These are phyloP conservation scores for Procapra przewalskii DNA, from an alignment of 2,113 vertebrate species.

Conservation along the genomic window DNA sequence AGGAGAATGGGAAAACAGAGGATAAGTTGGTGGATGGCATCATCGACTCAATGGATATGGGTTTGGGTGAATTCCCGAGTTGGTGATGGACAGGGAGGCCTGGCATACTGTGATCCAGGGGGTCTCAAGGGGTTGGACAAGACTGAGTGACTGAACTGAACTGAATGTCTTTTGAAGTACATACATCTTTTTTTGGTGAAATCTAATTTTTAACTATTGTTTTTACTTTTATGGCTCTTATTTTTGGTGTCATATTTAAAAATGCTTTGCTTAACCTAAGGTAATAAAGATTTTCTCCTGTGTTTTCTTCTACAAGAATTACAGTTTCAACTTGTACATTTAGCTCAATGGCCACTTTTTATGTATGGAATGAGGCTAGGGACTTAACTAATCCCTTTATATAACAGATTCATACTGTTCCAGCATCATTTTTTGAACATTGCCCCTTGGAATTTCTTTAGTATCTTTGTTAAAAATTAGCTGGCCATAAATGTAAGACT, in stretches of 20 bases:
- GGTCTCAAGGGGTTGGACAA: rapidly evolving
- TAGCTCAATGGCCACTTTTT: background rate
- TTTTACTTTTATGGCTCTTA: background rate
- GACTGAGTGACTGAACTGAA: background rate
- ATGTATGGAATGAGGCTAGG: background rate
- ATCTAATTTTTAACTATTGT: background rate
- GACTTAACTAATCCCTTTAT: background rate
- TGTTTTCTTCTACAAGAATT: background rate
- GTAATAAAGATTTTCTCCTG: background rate
- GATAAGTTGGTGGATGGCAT: background rate
- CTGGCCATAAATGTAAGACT: background rate
- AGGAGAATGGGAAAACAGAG: rapidly evolving
- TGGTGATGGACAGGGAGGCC: background rate
- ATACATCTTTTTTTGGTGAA: background rate
- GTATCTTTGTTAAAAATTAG: background rate
- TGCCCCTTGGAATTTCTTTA: background rate
- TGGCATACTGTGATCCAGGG: rapidly evolving
- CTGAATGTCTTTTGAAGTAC: background rate
- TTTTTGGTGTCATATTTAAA: background rate
- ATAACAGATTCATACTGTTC: background rate
- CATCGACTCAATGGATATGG: rapidly evolving
- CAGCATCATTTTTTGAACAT: background rate
- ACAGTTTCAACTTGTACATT: background rate
- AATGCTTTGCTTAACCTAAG: background rate
- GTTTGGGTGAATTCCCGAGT: background rate